phyloP scores from a whole-genome alignment of 2,797 vertebrate genomes.

The Gouania willdenowi region DNA sequence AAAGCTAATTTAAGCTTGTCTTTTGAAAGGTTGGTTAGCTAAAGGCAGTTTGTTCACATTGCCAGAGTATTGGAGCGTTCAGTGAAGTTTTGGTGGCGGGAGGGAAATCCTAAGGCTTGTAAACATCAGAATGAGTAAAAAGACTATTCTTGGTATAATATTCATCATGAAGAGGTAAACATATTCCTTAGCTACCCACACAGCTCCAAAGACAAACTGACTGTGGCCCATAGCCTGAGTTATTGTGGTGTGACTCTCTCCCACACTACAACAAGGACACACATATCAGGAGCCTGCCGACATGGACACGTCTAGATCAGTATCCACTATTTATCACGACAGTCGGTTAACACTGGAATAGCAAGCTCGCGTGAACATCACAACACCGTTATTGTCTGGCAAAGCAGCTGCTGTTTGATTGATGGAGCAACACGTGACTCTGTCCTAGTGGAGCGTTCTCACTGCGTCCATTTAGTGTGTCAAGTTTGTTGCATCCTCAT shows the following conservation, averaged over 20 bases:
- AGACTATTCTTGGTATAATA: too few relatives aligned
- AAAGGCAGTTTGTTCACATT: too few relatives aligned
- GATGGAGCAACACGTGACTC: neutral
- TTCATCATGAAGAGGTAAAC: too few relatives aligned
- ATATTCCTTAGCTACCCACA: neutral
- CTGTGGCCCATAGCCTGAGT: conserved; percentile 5
- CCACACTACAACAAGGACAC: conserved; percentile 8
- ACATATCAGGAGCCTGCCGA: neutral
- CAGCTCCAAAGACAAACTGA: neutral
- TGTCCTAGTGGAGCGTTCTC: neutral
- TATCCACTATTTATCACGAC: conserved; percentile 15
- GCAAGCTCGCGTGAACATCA: neutral
- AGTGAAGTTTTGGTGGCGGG: too few relatives aligned
- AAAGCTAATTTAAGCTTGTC: too few relatives aligned
- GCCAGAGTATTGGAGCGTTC: too few relatives aligned
- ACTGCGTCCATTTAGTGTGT: neutral
- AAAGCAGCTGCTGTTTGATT: conserved; percentile 16
- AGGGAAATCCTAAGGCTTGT: too few relatives aligned
- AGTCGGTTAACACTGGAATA: conserved; percentile 8
- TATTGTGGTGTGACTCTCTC: conserved; percentile 6
- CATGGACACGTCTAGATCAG: conserved; percentile 12
- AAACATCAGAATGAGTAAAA: too few relatives aligned
- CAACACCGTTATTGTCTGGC: neutral
- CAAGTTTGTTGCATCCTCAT: neutral
- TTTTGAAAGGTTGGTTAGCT: too few relatives aligned